Conservation (phyloP, 1,140 invertebrate genomes). For the Chelonus insularis region DNA sequence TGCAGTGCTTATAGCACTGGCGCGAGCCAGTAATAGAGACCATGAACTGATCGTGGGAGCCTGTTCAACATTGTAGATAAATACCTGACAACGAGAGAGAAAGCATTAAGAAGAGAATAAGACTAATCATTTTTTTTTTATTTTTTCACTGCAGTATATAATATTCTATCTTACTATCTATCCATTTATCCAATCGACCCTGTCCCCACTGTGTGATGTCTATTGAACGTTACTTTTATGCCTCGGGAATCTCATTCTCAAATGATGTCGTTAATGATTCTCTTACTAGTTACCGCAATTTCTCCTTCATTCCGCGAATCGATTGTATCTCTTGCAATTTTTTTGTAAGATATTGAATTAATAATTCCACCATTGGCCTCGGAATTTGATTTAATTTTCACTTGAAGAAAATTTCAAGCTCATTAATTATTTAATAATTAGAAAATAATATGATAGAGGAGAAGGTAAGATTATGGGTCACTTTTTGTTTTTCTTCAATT, state of each 20-base stretch:
- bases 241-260: constrained; percentile 21
- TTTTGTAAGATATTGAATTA: no score
- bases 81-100: constrained; percentile 32
- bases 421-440: no score
- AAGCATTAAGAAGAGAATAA: constrained; percentile 5
- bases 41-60: constrained; percentile 53
- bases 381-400: neutral
- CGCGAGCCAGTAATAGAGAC: constrained; percentile 35
- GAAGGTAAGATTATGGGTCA: no score
- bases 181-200: constrained; percentile 31
- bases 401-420: no score
- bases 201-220: constrained; percentile 4
- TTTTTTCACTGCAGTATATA: constrained; percentile 11
- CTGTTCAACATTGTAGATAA: constrained; percentile 38
- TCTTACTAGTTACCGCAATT: constrained; percentile 17
- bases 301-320: constrained; percentile 3
- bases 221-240: neutral
- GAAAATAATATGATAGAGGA: no score
- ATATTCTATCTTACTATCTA: constrained; percentile 24
- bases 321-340: constrained; percentile 14
- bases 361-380: no score
- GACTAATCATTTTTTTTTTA: constrained; percentile 26
- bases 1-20: no score
- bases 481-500: no score
- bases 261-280: constrained; percentile 22